phyloP scores from a whole-genome alignment of 1,140 invertebrate species.

The Drosophila persimilis region DNA sequence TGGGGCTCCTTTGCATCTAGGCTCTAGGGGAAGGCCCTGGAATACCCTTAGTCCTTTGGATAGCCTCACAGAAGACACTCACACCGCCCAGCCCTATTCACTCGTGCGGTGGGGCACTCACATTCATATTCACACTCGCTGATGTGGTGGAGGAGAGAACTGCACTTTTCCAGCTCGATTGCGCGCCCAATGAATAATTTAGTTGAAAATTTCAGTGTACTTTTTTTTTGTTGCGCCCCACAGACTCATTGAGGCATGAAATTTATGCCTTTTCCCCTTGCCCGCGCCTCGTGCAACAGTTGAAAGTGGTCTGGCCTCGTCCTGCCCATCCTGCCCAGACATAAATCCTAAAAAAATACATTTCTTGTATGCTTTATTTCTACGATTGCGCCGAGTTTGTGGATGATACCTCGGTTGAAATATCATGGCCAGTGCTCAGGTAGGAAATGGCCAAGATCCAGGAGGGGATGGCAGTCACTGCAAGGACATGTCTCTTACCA shows the following conservation, averaged over 20 bases:
- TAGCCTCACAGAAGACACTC: too few relatives aligned
- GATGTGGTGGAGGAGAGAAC: not conserved
- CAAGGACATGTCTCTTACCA: too few relatives aligned
- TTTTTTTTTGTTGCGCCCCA: slow-evolving; percentile 61
- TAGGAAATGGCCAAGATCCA: too few relatives aligned
- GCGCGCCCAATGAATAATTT: slow-evolving; percentile 77
- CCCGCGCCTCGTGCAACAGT: slow-evolving; percentile 55
- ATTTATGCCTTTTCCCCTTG: slow-evolving; percentile 64
- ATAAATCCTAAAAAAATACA: too few relatives aligned
- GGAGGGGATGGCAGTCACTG: too few relatives aligned
- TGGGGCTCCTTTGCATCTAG: too few relatives aligned
- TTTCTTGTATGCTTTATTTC: too few relatives aligned
- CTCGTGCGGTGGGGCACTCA: not conserved
- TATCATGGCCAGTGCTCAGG: too few relatives aligned
- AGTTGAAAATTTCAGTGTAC: slow-evolving; percentile 75
- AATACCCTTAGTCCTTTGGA: too few relatives aligned
- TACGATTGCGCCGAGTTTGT: too few relatives aligned
- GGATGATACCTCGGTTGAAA: too few relatives aligned
- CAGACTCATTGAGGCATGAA: slow-evolving; percentile 60
- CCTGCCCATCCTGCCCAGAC: too few relatives aligned
- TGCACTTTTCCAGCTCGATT: slow-evolving; percentile 76
- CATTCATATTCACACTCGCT: slow-evolving; percentile 10
- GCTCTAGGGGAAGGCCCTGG: not conserved
- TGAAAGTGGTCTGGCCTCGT: slow-evolving; percentile 47
- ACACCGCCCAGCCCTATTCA: not conserved